These are phyloP conservation scores for Camelus dromedarius DNA, from an alignment of 2,113 vertebrate genomes.

Conservation along the genomic window DNA sequence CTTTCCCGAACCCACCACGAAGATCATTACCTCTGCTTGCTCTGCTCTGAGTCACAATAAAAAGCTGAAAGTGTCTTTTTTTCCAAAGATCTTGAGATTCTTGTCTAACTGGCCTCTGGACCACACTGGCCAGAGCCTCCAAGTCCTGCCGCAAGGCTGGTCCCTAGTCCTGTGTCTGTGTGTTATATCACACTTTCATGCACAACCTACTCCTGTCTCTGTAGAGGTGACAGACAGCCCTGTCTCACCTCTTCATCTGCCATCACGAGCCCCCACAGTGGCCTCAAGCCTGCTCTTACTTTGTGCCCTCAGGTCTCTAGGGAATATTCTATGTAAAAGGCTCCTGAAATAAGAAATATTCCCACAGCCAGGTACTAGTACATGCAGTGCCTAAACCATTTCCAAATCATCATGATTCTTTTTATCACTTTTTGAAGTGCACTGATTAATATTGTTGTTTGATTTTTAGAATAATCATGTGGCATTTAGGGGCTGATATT, in stretches of 20 bases:
- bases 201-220: neutral
- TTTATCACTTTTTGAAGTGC: neutral
- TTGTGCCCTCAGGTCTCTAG: neutral
- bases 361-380: neutral
- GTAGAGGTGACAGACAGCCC: neutral
- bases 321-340: neutral
- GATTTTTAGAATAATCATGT: neutral
- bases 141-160: neutral
- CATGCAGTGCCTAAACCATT: neutral
- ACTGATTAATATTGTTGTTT: neutral
- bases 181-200: neutral
- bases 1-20: neutral
- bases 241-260: neutral
- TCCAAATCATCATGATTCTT: neutral
- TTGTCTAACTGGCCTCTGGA: neutral
- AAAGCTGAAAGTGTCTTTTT: neutral
- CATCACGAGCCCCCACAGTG: neutral
- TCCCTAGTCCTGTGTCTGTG: neutral
- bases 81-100: neutral
- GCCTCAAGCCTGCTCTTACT: neutral
- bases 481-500: neutral
- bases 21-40: neutral
- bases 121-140: neutral
- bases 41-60: neutral
- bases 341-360: neutral